Evolutionary conservation across 2,113 vertebrate species (phyloP).

Genomic region (Gulo gulo): DNA sequence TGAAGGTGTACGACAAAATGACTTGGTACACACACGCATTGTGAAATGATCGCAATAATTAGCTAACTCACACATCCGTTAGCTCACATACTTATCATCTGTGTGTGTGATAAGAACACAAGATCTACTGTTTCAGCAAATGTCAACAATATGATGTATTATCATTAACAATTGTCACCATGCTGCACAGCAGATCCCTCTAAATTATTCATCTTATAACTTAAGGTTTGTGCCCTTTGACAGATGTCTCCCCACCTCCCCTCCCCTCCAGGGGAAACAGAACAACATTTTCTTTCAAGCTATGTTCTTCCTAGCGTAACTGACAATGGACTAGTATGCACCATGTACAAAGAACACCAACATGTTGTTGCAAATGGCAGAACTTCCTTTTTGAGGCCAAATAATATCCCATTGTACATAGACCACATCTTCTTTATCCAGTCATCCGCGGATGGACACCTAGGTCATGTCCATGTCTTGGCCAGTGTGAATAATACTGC

Average conservation of each 20-base stretch:
- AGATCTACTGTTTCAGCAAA: background rate
- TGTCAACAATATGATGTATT: background rate
- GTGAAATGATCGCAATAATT: background rate
- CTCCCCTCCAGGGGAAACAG: background rate
- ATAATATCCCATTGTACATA: background rate
- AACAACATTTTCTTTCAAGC: too few species aligned
- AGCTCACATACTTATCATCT: background rate
- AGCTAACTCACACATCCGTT: background rate
- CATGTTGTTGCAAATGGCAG: background rate
- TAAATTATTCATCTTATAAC: background rate
- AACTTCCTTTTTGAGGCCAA: background rate
- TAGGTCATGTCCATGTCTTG: too few species aligned
- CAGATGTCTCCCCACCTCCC: too few species aligned
- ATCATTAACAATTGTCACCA: background rate
- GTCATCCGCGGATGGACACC: background rate
- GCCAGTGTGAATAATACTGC: background rate
- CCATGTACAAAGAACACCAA: too few species aligned
- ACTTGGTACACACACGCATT: background rate
- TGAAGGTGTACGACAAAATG: background rate
- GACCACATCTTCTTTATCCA: background rate
- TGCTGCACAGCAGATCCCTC: background rate
- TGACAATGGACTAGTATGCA: too few species aligned
- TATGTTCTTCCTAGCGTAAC: too few species aligned
- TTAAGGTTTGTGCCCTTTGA: background rate
- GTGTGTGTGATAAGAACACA: background rate